These are phyloP conservation scores for Toxotes jaculatrix DNA, from an alignment of 2,113 vertebrate species.

Conservation along the genomic window DNA sequence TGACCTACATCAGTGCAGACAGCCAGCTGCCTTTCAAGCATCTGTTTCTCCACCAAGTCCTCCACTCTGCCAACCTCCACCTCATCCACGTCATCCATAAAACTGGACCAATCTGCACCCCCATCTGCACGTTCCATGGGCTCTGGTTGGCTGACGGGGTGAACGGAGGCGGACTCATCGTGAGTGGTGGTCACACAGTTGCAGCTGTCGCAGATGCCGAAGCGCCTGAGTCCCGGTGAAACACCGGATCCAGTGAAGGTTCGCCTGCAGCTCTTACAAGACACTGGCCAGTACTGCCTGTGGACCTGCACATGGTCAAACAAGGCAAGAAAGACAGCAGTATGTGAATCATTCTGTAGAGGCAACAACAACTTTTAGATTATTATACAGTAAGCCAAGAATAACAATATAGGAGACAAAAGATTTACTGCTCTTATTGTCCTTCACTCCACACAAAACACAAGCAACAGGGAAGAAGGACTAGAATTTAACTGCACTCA, in stretches of 20 bases:
- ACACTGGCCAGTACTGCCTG: slow-evolving; percentile 92
- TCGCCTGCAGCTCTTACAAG: slow-evolving; percentile 94
- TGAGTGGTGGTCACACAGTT: slow-evolving; percentile 93
- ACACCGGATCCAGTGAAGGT: slow-evolving; percentile 89
- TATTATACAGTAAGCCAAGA: neutral
- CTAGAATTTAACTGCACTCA: neutral
- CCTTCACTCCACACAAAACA: neutral
- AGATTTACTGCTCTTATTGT: slow-evolving; percentile 11
- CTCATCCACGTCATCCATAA: slow-evolving; percentile 94
- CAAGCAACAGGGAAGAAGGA: neutral
- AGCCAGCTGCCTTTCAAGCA: slow-evolving; percentile 78
- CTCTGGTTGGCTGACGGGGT: slow-evolving; percentile 86
- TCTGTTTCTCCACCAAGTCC: slow-evolving; percentile 85
- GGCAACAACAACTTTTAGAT: neutral
- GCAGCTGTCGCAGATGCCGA: slow-evolving; percentile 94
- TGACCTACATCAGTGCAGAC: slow-evolving; percentile 80
- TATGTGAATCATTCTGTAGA: neutral
- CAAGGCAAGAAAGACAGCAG: neutral
- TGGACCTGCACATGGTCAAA: slow-evolving; percentile 87
- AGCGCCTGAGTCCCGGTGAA: slow-evolving; percentile 90
- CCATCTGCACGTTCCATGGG: slow-evolving; percentile 86
- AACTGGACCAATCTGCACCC: slow-evolving; percentile 92
- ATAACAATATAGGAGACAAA: neutral
- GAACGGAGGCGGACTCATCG: slow-evolving; percentile 85
- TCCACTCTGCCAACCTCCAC: slow-evolving; percentile 85